Evolutionary conservation across 2,888 invertebrate species (phyloP), one percentile per base, ranked within the genome.

Genomic region (Fabriciana adippe): DNA sequence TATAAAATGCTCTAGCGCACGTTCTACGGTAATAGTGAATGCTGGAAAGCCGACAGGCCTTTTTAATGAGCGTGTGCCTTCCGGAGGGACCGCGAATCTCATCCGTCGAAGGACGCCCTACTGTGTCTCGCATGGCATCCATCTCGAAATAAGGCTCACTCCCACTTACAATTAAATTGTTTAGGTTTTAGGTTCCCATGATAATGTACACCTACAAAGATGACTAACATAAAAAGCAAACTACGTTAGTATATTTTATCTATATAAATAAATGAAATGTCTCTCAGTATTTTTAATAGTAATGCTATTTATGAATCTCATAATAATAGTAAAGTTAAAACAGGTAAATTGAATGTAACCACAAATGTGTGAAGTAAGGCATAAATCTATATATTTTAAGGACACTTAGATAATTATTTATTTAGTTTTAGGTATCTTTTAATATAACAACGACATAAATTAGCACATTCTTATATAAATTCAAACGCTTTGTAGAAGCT

Each of bases 31-130:
- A 71, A 75, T 74, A 70, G 70, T 72, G 73, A 71, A 73, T 73
- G 71, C 69, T 74, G 75, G 80, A 79, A 84, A 85, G 83, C 84
- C 81, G 86, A 84, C 86, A 84, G 79, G 79, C 83, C 82, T 79
- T 79, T 76, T 85, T 90, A 89, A 89, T 87, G 88, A 89, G 82
- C 82, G 82, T 80, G 84, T 73, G 80, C 78, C 78, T 80, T 81
- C 79, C 78, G 79, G 75, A 78, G 75, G 79, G 81, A 74, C 69
- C 68, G 77, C 78, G 81, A 79, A 81, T 82, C 79, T 80, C 76
- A 76, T 75, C 77, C 78, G 76, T 67, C 75, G 67, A 73, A 80
- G 78, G 79, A 68, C 71, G n/a, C 73, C 74, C 74, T 71, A 71
- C 72, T 66, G 73, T 51, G 61, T 21, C 61, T 61, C 54, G 72